Evolutionary conservation across 2,888 invertebrate genomes (phyloP), one percentile per base, ranked within the genome.

Genomic region (Helobdella robusta): DNA sequence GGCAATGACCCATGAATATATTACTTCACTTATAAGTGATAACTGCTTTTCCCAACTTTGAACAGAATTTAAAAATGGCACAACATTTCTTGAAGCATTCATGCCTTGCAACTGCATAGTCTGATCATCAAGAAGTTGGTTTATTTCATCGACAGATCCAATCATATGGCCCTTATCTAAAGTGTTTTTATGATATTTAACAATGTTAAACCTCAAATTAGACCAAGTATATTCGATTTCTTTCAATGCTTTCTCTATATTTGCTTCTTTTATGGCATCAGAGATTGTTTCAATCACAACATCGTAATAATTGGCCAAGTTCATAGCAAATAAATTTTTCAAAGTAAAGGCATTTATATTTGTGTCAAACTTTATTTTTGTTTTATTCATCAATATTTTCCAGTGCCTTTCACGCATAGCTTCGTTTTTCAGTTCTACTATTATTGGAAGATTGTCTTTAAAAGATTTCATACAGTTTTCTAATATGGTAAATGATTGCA

Each of bases 311-410:
- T 86, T 85, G 73, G 90, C 88, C 68, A 92, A 80, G 74, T 93
- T 88, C 92, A 93, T 92, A 0, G 87, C 85, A 76, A 93, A 93
- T 86, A 93, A 88, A 75, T 91, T 91, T 67, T 89, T 89, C 68
- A 93, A 81, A 0, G 91, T 92, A 73, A 93, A 92, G 20, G 87
- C 84, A 25, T 89, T 87, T 2, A 89, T 86, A 2, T 89, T 86
- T 1, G 88, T 84, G 74, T 92, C 91, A 76, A 92, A 91, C 68
- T 84, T 75, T 73, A 79, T 81, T 76, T 87, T 86, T 18, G 92
- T 93, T 79, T 88, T 89, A 1, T 81, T 81, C 92, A 93, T 92
- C 56, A 93, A 81, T 72, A 87, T 85, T 72, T 85, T 84, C 93
- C 93, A 94, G 80, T 94, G 93, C 18, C 92, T 83, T 72, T 89